phyloP scores from a whole-genome alignment of 2,113 vertebrate genomes.

The Edolisoma coerulescens region DNA sequence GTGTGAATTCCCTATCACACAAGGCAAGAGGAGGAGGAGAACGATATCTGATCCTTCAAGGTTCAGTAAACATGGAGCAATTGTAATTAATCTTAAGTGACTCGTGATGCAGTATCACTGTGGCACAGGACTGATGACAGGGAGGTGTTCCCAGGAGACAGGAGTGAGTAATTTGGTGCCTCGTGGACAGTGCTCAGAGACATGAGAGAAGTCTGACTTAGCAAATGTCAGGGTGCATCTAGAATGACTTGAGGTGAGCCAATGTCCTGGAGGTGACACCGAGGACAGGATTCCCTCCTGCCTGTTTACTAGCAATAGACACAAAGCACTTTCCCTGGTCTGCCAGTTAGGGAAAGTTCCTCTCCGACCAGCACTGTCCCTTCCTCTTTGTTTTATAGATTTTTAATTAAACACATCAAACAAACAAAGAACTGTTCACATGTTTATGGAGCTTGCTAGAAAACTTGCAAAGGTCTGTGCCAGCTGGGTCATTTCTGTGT shows the following conservation, averaged over 20 bases:
- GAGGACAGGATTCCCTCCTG: slow-evolving; percentile 27
- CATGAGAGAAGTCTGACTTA: slow-evolving; percentile 30
- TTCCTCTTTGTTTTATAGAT: not conserved
- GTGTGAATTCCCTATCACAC: not conserved
- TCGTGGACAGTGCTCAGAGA: not conserved
- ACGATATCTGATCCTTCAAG: not conserved
- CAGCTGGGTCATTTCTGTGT: not conserved
- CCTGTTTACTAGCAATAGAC: not conserved
- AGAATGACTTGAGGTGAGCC: slow-evolving; percentile 41
- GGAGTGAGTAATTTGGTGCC: not conserved
- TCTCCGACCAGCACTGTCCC: not conserved
- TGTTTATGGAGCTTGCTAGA: not conserved
- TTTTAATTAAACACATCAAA: not conserved
- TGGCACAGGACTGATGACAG: not conserved
- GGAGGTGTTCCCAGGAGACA: not conserved
- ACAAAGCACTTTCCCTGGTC: not conserved
- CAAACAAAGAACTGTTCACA: not conserved
- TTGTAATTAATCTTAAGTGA: slow-evolving; percentile 36
- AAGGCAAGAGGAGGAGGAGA: not conserved
- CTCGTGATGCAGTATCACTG: not conserved
- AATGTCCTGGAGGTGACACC: not conserved
- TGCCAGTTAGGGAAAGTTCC: not conserved
- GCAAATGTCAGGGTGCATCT: slow-evolving; percentile 40
- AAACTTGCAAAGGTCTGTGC: not conserved
- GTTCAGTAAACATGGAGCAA: not conserved